Evolutionary conservation across 2,113 vertebrate genomes (phyloP).

Genomic region (Tupaia chinensis): DNA sequence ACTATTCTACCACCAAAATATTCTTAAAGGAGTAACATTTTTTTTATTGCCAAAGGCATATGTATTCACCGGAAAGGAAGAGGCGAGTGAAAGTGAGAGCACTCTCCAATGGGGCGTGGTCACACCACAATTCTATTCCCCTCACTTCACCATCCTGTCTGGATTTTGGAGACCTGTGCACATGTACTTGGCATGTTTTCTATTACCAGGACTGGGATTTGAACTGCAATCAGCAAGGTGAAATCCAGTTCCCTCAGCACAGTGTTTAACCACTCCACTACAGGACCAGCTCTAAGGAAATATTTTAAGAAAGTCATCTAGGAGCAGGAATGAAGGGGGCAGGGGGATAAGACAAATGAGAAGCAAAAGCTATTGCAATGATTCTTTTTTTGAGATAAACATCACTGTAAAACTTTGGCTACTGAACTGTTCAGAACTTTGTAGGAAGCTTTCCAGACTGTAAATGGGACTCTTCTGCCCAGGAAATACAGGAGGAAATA

Average conservation of each 20-base stretch:
- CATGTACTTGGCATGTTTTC: no score
- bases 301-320: background rate
- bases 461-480: background rate
- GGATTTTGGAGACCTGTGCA: no score
- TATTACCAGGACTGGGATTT: no score
- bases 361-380: background rate
- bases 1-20: background rate
- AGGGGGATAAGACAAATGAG: background rate
- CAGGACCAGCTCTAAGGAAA: background rate
- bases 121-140: no score
- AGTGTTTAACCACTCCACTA: no score
- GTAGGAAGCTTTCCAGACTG: background rate
- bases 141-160: no score
- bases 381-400: background rate
- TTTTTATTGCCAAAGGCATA: no score
- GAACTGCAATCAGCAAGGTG: no score
- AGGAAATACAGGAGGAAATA: background rate
- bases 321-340: background rate
- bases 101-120: no score
- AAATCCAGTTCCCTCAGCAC: no score
- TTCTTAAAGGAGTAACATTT: background rate
- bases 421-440: background rate
- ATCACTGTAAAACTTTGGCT: background rate
- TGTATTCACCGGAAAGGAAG: no score
- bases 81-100: no score